Percentiles rank a stretch among this genome's conserved stretches.
Conservation (phyloP, 2,113 vertebrate genomes). For the Hemicordylus capensis region DNA sequence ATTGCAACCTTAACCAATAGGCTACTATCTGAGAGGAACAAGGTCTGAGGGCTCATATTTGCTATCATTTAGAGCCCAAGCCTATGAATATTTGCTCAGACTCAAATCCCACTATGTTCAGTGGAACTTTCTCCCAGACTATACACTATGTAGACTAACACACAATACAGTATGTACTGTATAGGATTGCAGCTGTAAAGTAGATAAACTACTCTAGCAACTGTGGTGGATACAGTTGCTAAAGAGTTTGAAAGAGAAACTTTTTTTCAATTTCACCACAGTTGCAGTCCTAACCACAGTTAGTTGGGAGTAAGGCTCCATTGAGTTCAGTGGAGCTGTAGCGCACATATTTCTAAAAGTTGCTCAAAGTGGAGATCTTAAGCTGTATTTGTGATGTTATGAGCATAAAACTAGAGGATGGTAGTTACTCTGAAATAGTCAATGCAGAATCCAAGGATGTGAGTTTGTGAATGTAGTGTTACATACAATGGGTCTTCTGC, state of each 20-base stretch:
- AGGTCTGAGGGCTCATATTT: background rate
- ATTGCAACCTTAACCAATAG: background rate
- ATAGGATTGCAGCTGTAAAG: background rate
- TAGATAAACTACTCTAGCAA: background rate
- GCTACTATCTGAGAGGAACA: background rate
- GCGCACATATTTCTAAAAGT: background rate
- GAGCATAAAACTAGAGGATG: background rate
- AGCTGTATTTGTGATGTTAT: background rate
- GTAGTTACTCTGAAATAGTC: background rate
- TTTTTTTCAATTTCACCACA: background rate
- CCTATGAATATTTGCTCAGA: background rate
- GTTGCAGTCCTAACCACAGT: background rate
- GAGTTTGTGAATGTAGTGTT: background rate
- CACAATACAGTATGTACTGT: too few species aligned
- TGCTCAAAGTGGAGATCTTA: background rate
- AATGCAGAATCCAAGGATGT: background rate
- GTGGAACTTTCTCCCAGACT: background rate
- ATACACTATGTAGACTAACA: too few species aligned
- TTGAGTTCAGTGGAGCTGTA: too few species aligned
- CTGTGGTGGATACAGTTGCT: background rate
- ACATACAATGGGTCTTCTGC: too few species aligned
- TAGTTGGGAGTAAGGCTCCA: background rate
- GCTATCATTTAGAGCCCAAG: background rate
- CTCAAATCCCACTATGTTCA: background rate
- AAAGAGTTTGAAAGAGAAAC: background rate